phyloP scores from a whole-genome alignment of 2,888 invertebrate genomes.

The Ophion costatus region DNA sequence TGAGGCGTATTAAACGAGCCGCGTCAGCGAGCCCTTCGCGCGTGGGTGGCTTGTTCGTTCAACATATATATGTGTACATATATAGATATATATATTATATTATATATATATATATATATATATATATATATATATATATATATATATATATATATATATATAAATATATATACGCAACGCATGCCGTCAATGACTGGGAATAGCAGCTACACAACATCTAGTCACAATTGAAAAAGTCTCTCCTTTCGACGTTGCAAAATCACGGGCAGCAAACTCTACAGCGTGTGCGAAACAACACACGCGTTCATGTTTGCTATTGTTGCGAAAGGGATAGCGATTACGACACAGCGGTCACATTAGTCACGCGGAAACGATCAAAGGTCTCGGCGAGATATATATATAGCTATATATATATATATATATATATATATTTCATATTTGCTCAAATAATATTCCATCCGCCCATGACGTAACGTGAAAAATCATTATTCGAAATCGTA shows the following conservation, averaged over 20 bases:
- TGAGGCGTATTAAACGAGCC: conserved; percentile 30
- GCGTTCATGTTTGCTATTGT: conserved; percentile 52
- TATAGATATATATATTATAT: background rate
- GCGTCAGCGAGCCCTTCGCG: conserved; percentile 46
- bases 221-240: conserved; percentile 47
- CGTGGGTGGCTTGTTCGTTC: conserved; percentile 47
- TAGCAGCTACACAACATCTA: conserved; percentile 1
- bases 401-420: background rate
- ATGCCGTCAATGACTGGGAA: conserved; percentile 28
- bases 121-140: background rate
- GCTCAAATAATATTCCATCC: conserved; percentile 37
- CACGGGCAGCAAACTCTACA: conserved; percentile 30
- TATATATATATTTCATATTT: background rate
- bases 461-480: background rate
- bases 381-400: no score
- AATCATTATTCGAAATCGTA: conserved; percentile 7
- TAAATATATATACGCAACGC: conserved; percentile 11
- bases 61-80: background rate
- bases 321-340: conserved; percentile 51
- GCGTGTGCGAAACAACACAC: background rate
- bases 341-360: conserved; percentile 49
- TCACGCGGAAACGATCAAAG: conserved; percentile 50
- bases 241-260: conserved; percentile 55
- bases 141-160: background rate
- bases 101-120: background rate